phyloP scores from a whole-genome alignment of 2,113 vertebrate genomes.

The Centropus bengalensis region DNA sequence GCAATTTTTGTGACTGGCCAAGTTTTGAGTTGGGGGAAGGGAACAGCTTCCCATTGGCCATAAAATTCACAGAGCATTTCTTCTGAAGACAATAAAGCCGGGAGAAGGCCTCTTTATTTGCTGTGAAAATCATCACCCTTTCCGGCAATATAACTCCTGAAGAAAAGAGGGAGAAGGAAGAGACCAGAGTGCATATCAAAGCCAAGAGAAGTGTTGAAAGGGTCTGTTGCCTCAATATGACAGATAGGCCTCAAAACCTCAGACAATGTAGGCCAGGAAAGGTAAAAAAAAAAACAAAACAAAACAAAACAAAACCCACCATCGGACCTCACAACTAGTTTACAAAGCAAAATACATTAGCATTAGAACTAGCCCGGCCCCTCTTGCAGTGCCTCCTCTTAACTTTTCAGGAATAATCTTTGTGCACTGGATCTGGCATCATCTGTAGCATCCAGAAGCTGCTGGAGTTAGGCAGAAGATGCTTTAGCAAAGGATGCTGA shows the following conservation, averaged over 20 bases:
- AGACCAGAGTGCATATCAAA: slow-evolving; percentile 91
- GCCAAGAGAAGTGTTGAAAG: slow-evolving; percentile 84
- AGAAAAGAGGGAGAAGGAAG: slow-evolving; percentile 83
- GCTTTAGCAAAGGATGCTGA: neutral
- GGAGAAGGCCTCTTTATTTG: slow-evolving; percentile 80
- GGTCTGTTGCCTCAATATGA: slow-evolving; percentile 85
- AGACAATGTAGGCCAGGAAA: slow-evolving; percentile 81
- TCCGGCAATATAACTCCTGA: slow-evolving; percentile 85
- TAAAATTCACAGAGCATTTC: slow-evolving; percentile 73
- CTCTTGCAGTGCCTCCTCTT: neutral
- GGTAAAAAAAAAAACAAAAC: neutral
- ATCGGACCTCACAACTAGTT: slow-evolving; percentile 82
- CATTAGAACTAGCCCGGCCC: slow-evolving; percentile 77
- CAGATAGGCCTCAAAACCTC: slow-evolving; percentile 81
- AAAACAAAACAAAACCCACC: neutral
- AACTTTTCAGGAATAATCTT: slow-evolving; percentile 21
- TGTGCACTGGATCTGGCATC: neutral
- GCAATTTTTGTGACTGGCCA: slow-evolving; percentile 54
- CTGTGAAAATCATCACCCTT: slow-evolving; percentile 89
- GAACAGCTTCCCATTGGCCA: slow-evolving; percentile 60
- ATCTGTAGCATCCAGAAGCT: neutral
- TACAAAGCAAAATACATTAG: slow-evolving; percentile 83
- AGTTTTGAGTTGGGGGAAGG: slow-evolving; percentile 57
- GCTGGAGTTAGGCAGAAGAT: neutral
- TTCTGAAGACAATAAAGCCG: slow-evolving; percentile 79